Evolutionary conservation across 1,140 invertebrate species (phyloP).

Genomic region (Hylyphantes graminicola): DNA sequence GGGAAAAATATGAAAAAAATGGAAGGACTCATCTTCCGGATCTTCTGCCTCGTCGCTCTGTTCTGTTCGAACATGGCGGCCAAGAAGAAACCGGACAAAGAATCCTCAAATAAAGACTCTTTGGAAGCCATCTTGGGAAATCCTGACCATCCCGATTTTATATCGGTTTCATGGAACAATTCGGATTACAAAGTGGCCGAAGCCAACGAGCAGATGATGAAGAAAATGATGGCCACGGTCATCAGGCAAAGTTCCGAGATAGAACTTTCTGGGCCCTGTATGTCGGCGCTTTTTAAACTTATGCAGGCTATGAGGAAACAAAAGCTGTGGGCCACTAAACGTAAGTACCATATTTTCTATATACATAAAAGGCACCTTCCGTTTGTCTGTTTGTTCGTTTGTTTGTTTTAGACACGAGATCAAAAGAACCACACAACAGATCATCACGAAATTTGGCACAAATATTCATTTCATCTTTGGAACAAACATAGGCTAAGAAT

Average conservation of each 20-base stretch:
- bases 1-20: neutral
- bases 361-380: too few species aligned
- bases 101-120: neutral
- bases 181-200: neutral
- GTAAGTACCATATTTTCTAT: constrained; percentile 23
- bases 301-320: constrained; percentile 35
- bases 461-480: too few species aligned
- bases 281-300: constrained; percentile 44
- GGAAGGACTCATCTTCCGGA: constrained; percentile 3
- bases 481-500: too few species aligned
- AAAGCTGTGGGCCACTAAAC: constrained; percentile 11
- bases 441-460: too few species aligned
- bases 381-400: too few species aligned
- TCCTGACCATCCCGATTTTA: constrained; percentile 30
- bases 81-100: neutral
- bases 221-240: constrained; percentile 47
- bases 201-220: neutral
- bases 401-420: too few species aligned
- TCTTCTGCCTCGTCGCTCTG: neutral
- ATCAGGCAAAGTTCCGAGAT: constrained; percentile 18
- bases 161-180: constrained; percentile 18
- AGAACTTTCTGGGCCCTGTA: constrained; percentile 38
- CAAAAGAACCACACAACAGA: too few species aligned
- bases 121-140: constrained; percentile 22
- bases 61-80: neutral